Percentiles rank a stretch among this genome's conserved stretches.
Conservation (phyloP, 1,140 invertebrate species). For the Vanessa tameamea region DNA sequence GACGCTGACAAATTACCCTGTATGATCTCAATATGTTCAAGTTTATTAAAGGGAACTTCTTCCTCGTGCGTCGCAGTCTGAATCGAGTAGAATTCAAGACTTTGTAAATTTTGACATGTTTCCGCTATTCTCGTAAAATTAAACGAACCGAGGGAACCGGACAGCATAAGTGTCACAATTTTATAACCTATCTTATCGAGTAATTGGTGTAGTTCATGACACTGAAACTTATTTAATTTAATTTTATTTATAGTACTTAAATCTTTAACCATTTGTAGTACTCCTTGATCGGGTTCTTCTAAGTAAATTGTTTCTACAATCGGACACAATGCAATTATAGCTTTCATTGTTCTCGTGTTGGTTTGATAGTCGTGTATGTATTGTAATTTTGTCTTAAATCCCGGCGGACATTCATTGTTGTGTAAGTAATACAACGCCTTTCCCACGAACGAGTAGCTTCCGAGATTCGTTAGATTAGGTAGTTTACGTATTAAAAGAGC, state of each 20-base stretch:
- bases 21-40: slow-evolving; percentile 84
- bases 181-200: slow-evolving; percentile 81
- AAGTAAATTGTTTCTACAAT: slow-evolving; percentile 83
- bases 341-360: slow-evolving; percentile 79
- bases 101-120: slow-evolving; percentile 80
- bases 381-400: slow-evolving; percentile 82
- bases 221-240: slow-evolving; percentile 83
- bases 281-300: slow-evolving; percentile 81
- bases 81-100: slow-evolving; percentile 83
- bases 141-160: slow-evolving; percentile 81
- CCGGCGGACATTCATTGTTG: slow-evolving; percentile 77
- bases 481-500: slow-evolving; percentile 82
- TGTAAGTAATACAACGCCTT: slow-evolving; percentile 81
- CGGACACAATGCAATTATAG: slow-evolving; percentile 82
- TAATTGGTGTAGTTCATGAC: slow-evolving; percentile 82
- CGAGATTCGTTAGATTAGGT: slow-evolving; percentile 83
- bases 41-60: slow-evolving; percentile 81
- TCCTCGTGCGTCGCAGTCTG: slow-evolving; percentile 81
- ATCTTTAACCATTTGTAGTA: slow-evolving; percentile 78
- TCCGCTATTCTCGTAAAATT: slow-evolving; percentile 83
- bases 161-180: slow-evolving; percentile 83
- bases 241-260: slow-evolving; percentile 80
- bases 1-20: slow-evolving; percentile 81
- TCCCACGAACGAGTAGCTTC: slow-evolving; percentile 84
- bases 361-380: slow-evolving; percentile 84